Evolutionary conservation across 2,888 invertebrate genomes (phyloP), one percentile per base, ranked within the genome.

Genomic region (Melieria crassipennis): DNA sequence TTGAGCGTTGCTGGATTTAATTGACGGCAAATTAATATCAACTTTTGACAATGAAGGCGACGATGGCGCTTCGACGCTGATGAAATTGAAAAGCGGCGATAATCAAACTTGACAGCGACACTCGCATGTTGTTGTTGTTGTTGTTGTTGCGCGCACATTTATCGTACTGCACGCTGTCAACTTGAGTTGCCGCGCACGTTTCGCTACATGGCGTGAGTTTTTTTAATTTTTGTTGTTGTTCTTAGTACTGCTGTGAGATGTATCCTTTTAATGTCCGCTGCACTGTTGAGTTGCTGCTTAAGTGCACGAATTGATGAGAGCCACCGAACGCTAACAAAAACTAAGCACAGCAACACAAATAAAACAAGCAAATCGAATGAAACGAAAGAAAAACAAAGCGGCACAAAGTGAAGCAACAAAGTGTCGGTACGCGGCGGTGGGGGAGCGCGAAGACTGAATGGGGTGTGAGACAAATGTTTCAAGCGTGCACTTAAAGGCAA

Each of bases 1-100:
- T 30, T 70, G 46, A 30, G 5, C 13, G 7, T 45, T 55, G 47
- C n/a, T 16, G 46, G 46, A 60, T 68, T 60, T 65, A 69, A 72
- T 72, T 72, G 68, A 61, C 65, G 65, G 69, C 72, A 69, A 72
- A 72, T 72, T 72, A 72, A 65, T 69, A 62, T 50, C 65, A 72
- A 61, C 56, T 55, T 57, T 10, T 60, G 56, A 43, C 50, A 63
- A 60, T 61, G 65, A 70, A 45, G 10, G 13, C 52, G 46, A 46
- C 55, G 56, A 13, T 55, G 62, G 52, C 55, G 56, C 42, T 50
- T 42, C 50, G 47, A 57, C 48, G 47, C 47, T 65, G 65, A 45
- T 47, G 68, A 48, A 68, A 65, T 72, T 68, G 68, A 68, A 72
- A 67, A 68, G 68, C 68, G 66, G 60, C 56, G 65, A 73, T 73